A percentile compares a stretch with the other conserved stretches of the same genome.
Conservation (phyloP, 2,113 vertebrate genomes). For the Pelusios castaneus region DNA sequence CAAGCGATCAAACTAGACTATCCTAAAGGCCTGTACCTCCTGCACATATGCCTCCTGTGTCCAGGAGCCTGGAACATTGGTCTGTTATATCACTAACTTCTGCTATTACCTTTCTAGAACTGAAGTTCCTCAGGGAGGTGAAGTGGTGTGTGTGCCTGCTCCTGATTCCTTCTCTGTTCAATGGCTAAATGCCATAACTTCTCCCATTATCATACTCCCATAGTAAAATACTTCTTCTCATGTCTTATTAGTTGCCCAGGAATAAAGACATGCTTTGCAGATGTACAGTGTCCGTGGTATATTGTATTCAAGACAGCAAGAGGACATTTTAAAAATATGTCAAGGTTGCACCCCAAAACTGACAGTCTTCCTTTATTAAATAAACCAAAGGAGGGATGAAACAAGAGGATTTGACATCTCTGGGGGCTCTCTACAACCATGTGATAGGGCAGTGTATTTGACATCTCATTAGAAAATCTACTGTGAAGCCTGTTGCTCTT, state of each 20-base stretch:
- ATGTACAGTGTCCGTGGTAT: background rate
- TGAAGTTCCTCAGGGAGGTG: too few species aligned
- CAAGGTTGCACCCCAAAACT: background rate
- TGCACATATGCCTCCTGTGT: accelerated
- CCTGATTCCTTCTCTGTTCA: background rate
- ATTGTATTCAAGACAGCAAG: background rate
- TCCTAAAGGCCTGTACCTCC: too few species aligned
- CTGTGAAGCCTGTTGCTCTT: too few species aligned
- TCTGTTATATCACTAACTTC: too few species aligned
- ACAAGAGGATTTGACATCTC: background rate
- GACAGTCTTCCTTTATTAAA: background rate
- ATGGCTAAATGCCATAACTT: background rate
- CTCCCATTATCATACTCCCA: background rate
- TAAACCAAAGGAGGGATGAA: background rate
- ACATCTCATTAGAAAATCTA: too few species aligned
- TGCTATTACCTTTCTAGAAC: too few species aligned
- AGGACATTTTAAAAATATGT: background rate
- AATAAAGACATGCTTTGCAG: background rate
- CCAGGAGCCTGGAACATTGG: background rate
- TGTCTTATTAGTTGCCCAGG: background rate
- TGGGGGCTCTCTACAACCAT: background rate
- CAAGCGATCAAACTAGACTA: too few species aligned
- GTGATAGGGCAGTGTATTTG: background rate
- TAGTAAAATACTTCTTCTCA: background rate
- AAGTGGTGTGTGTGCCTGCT: background rate